Evolutionary conservation across 2,797 vertebrate genomes (phyloP), one percentile per base, ranked within the genome.

Genomic region (Menidia menidia): DNA sequence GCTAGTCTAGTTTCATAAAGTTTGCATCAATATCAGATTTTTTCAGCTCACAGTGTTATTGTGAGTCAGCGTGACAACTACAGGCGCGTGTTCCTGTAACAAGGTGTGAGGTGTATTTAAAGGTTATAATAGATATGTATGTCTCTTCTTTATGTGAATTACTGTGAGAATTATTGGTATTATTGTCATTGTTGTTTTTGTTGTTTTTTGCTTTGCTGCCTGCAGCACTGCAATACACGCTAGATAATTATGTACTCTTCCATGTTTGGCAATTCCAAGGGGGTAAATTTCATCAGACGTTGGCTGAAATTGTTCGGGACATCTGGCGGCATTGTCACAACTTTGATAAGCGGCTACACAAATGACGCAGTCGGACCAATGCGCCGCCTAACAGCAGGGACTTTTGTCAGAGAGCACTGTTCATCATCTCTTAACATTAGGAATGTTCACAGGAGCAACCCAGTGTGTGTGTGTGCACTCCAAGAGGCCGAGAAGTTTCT

Each of bases 241-340:
- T 73, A 42, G 60, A 33, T 77, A 82, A 79, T 79, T 84, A 83
- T 54, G 18, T n/a, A 33, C 30, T 60, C 68, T 66, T 68, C 47
- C 33, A 25, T 66, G 45, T 78, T 68, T 64, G 43, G 53, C 64
- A 62, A 33, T 77, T 76, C 54, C 35, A 44, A 73, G 33, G 50
- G 69, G 60, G 67, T 77, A 31, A 60, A 83, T 84, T 79, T 71
- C 54, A 65, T 84, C 60, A 74, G 47, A 75, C 45, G 25, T 79
- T 81, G 75, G 62, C 72, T 75, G 65, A 68, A 73, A 84, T 84
- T 60, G 6, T 15, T 53, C 73, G 25, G 75, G 72, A 88, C 77
- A 88, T 83, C 81, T 86, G 85, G 81, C 73, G 65, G 77, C 48
- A 75, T 87, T 87, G 84, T 87, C 52, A 80, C 76, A 71, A 72